Evolutionary conservation across 35 echinoderm and acorn worm genomes (phyloP).

Genomic region (Amphiura filiformis): DNA sequence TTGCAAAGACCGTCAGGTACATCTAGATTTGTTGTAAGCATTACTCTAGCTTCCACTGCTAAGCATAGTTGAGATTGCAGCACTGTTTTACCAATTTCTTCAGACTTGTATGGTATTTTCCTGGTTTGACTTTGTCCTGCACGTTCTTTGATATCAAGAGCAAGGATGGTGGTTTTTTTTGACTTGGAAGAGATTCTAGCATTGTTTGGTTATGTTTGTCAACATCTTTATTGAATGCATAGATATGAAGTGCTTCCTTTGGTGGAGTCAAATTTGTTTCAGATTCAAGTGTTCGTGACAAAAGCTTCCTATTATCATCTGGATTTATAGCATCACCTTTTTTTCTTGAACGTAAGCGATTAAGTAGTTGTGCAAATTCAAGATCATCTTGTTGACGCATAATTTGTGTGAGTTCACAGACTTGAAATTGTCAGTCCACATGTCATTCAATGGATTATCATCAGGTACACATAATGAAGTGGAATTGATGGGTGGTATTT

Average conservation of each 20-base stretch:
- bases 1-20: conserved; percentile 44
- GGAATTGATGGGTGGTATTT: conserved; percentile 32
- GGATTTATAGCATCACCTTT: not conserved
- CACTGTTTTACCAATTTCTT: not conserved
- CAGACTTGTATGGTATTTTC: not conserved
- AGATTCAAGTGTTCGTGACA: not conserved
- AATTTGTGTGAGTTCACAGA: conserved; percentile 39
- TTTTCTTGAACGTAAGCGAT: conserved; percentile 16
- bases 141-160: not conserved
- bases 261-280: conserved; percentile 3
- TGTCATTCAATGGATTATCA: not conserved
- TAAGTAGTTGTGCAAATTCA: conserved; percentile 41
- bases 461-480: not conserved
- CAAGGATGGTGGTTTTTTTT: not conserved
- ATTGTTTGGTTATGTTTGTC: not conserved
- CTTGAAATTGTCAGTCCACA: conserved; percentile 40
- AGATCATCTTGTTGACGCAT: conserved; percentile 20
- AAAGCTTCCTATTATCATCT: not conserved
- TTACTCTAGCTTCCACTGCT: conserved; percentile 39
- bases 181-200: conserved; percentile 1
- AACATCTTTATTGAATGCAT: not conserved
- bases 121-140: not conserved
- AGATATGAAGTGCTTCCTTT: conserved; percentile 15
- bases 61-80: conserved; percentile 15
- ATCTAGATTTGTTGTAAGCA: conserved; percentile 64